Conservation (phyloP, 2,797 vertebrate genomes). For the Poliocrania exsul region DNA sequence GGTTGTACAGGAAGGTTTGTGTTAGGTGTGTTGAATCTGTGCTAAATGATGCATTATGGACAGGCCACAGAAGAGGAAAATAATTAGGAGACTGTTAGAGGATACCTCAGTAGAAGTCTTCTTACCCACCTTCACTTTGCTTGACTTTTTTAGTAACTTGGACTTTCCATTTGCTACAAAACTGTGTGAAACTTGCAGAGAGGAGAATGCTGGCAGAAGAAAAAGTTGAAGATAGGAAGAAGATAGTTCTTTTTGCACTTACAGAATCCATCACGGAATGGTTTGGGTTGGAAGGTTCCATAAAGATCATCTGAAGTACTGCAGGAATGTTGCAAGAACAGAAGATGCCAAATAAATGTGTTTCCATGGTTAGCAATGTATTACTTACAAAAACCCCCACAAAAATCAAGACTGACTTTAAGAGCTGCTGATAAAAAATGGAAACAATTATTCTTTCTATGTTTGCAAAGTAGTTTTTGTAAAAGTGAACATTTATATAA, state of each 20-base stretch:
- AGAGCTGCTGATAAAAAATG: conserved; percentile 8
- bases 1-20: background rate
- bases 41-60: background rate
- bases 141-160: background rate
- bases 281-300: background rate
- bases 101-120: background rate
- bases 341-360: background rate
- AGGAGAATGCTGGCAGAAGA: background rate
- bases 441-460: background rate
- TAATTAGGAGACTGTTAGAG: background rate
- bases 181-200: background rate
- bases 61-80: background rate
- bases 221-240: background rate
- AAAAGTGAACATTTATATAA: background rate
- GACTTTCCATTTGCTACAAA: background rate
- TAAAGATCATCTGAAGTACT: background rate
- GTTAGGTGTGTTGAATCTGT: background rate
- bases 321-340: background rate
- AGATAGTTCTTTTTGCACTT: background rate
- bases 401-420: background rate
- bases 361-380: background rate
- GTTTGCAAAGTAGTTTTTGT: background rate
- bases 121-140: background rate
- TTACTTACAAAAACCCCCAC: background rate
- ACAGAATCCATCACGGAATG: fast-evolving